phyloP scores from a whole-genome alignment of 92 coral and sea anemone genomes.

The Actinostola sp. region DNA sequence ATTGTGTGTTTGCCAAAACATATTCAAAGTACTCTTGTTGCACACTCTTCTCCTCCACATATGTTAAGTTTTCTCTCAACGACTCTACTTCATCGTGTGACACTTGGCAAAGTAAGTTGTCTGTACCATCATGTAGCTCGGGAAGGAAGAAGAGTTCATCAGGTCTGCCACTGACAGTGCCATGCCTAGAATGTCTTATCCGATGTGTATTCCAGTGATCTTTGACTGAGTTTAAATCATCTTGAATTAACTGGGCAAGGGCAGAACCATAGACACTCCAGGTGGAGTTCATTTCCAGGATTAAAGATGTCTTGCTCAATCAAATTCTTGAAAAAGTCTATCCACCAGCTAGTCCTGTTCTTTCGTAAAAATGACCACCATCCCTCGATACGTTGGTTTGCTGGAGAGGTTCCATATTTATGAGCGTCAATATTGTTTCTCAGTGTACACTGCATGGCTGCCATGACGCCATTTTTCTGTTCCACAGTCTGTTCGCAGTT shows the following conservation, averaged over 20 bases:
- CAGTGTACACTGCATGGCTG: constrained; percentile 60
- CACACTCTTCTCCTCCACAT: constrained; percentile 25
- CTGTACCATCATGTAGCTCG: constrained; percentile 21
- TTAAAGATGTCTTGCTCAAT: constrained; percentile 44
- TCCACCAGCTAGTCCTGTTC: constrained; percentile 60
- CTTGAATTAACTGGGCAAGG: constrained; percentile 50
- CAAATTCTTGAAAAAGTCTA: constrained; percentile 56
- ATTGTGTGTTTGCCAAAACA: constrained; percentile 35
- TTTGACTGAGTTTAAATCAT: constrained; percentile 48
- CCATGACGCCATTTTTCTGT: constrained; percentile 74
- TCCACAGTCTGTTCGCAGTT: constrained; percentile 67
- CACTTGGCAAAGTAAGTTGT: constrained; percentile 8
- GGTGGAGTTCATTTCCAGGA: constrained; percentile 48
- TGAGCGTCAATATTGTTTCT: constrained; percentile 25
- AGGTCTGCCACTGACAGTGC: constrained; percentile 23
- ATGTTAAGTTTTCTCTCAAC: background rate
- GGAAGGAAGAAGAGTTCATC: constrained; percentile 22
- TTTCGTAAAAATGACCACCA: constrained; percentile 39
- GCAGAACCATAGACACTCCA: constrained; percentile 63
- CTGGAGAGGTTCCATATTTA: constrained; percentile 35
- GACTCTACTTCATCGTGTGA: background rate
- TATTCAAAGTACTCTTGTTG: constrained; percentile 40
- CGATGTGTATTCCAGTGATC: constrained; percentile 23
- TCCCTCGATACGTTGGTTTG: constrained; percentile 38
- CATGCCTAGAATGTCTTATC: constrained; percentile 30